phyloP scores from a whole-genome alignment of 2,888 invertebrate species.

The Cryptus armator region DNA sequence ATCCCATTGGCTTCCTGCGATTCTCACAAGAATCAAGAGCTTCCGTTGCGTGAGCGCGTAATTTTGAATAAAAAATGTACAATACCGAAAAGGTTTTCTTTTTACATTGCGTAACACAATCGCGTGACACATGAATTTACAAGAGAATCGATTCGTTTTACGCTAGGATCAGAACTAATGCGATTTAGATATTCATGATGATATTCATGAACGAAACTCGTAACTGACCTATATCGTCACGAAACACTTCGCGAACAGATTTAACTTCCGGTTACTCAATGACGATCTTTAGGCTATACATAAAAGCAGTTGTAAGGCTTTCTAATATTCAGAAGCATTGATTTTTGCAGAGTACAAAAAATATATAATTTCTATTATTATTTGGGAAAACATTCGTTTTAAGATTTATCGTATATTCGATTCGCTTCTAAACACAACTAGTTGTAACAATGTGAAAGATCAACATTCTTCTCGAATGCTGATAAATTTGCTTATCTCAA shows the following conservation, averaged over 20 bases:
- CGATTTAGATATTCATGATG: conserved; percentile 22
- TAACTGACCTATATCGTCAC: conserved; percentile 24
- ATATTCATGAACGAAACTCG: conserved; percentile 40
- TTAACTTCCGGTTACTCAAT: conserved; percentile 37
- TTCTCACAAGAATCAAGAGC: background rate
- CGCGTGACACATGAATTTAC: conserved; percentile 12
- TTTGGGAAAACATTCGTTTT: background rate
- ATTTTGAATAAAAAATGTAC: conserved; percentile 54
- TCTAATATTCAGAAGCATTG: background rate
- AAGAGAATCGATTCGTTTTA: conserved; percentile 23
- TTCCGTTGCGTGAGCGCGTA: conserved; percentile 39
- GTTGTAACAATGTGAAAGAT: no score
- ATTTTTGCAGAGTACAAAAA: background rate
- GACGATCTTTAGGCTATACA: background rate
- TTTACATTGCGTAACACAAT: conserved; percentile 11
- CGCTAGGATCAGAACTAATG: conserved; percentile 31
- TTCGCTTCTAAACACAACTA: no score
- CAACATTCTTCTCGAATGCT: background rate
- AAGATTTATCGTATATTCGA: background rate
- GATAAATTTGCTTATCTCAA: conserved; percentile 5
- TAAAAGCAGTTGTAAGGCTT: background rate
- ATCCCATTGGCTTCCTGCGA: conserved; percentile 14
- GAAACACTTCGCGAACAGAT: background rate
- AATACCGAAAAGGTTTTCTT: background rate
- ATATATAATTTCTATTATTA: background rate